A percentile compares a stretch with the other conserved stretches of the same genome.
Evolutionary conservation across 2,888 invertebrate genomes (phyloP).

Genomic region (Heliconius cydno): DNA sequence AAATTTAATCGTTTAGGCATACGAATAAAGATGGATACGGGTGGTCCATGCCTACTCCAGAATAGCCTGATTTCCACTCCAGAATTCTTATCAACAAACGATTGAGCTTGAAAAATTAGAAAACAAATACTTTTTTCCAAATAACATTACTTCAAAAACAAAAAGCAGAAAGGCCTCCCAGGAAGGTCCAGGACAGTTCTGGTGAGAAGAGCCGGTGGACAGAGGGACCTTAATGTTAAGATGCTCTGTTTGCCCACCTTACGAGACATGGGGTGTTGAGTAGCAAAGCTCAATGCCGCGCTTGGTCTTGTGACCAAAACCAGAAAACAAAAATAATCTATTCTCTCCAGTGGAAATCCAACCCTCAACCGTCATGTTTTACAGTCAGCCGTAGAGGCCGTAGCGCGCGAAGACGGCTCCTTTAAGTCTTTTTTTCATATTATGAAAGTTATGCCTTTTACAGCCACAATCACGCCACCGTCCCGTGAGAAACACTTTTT

Average conservation of each 20-base stretch:
- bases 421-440: neutral
- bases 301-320: neutral
- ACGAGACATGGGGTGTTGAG: neutral
- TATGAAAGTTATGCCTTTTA: neutral
- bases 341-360: neutral
- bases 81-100: no score
- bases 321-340: neutral
- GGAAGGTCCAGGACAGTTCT: neutral
- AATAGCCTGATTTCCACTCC: no score
- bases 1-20: no score
- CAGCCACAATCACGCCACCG: slow-evolving; percentile 6
- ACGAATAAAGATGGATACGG: no score
- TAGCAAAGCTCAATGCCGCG: neutral
- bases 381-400: neutral
- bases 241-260: neutral
- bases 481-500: slow-evolving; percentile 65
- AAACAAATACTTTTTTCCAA: no score
- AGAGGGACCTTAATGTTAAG: neutral
- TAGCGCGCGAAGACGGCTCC: neutral
- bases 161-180: no score
- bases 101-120: no score
- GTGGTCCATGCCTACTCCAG: no score
- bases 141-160: no score
- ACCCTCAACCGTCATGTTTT: neutral
- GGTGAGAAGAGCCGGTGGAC: neutral